Evolutionary conservation across 2,797 vertebrate genomes (phyloP).

Genomic region (Argyrosomus regius): DNA sequence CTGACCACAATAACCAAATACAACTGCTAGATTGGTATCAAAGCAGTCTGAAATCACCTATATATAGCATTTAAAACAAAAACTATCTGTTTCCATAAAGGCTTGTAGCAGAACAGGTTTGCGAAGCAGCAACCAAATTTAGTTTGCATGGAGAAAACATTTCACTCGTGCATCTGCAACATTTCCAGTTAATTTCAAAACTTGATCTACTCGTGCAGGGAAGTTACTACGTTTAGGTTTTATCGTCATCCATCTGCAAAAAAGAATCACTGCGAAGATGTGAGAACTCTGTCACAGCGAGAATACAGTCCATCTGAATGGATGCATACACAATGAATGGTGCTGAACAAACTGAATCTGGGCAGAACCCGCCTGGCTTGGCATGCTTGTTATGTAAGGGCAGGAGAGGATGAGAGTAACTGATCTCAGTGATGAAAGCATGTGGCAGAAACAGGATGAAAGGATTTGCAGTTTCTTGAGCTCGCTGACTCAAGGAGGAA

Average conservation of each 20-base stretch:
- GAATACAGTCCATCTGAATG: background rate
- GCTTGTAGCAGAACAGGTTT: background rate
- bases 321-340: background rate
- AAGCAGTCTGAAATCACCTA: too few relatives aligned
- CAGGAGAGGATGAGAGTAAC: constrained; percentile 52
- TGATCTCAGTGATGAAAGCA: constrained; percentile 72
- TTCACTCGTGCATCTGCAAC: background rate
- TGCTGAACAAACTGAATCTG: constrained; percentile 28
- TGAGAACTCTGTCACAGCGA: background rate
- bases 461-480: constrained; percentile 76
- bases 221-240: background rate
- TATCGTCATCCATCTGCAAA: background rate
- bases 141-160: background rate
- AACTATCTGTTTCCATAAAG: background rate
- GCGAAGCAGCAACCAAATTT: background rate
- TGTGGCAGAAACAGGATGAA: constrained; percentile 80
- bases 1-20: background rate
- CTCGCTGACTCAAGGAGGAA: constrained; percentile 56
- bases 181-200: too few relatives aligned
- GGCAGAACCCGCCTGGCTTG: constrained; percentile 15
- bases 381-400: constrained; percentile 59
- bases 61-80: background rate
- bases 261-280: background rate
- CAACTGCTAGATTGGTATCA: background rate
- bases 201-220: background rate